A percentile compares a stretch with the other conserved stretches of the same genome.
phyloP scores from a whole-genome alignment of 2,888 invertebrate species.

The Tuta absoluta region DNA sequence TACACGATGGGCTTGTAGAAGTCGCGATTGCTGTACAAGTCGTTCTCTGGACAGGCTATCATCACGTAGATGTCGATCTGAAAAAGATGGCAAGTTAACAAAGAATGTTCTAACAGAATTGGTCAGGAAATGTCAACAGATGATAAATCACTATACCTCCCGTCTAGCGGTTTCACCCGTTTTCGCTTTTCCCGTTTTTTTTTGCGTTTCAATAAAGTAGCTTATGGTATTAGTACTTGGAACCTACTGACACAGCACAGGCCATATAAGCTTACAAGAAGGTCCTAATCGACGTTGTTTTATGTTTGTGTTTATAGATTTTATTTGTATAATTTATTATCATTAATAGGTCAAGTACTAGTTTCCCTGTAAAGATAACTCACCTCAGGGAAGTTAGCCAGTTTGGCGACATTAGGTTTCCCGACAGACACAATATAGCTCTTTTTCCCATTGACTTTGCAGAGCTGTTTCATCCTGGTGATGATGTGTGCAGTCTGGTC shows the following conservation, averaged over 20 bases:
- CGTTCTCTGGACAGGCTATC: conserved; percentile 95
- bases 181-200: no score
- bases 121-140: no score
- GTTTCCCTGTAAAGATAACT: conserved; percentile 28
- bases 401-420: conserved; percentile 95
- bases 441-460: conserved; percentile 89
- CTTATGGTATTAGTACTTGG: no score
- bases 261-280: no score
- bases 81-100: conserved; percentile 35
- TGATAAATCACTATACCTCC: no score
- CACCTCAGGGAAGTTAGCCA: conserved; percentile 96
- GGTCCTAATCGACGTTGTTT: no score
- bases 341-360: no score
- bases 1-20: conserved; percentile 95
- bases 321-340: no score
- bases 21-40: conserved; percentile 90
- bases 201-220: no score
- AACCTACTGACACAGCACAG: no score
- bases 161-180: no score
- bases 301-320: no score
- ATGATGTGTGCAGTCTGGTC: conserved; percentile 89
- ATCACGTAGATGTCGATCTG: conserved; percentile 95
- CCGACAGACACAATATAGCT: conserved; percentile 96
- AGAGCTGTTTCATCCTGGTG: conserved; percentile 85
- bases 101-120: neutral